These are phyloP conservation scores for Peribatodes rhomboidaria DNA, from an alignment of 2,888 invertebrate species.

Conservation along the genomic window DNA sequence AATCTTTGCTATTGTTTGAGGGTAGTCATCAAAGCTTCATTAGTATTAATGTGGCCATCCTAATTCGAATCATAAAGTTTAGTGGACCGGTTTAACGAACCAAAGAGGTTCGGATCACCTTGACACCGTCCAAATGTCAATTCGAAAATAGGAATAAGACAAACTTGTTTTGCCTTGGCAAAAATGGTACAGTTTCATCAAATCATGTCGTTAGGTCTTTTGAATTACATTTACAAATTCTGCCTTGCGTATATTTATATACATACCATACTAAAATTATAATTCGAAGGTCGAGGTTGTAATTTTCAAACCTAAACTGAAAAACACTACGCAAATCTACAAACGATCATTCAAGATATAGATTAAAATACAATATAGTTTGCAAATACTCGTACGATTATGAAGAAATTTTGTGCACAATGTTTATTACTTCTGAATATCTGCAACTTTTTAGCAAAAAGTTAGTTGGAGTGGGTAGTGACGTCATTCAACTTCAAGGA, in stretches of 20 bases:
- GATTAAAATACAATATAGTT: not conserved
- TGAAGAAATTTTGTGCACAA: not conserved
- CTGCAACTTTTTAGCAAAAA: constrained; percentile 32
- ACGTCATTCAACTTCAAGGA: constrained; percentile 54
- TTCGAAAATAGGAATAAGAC: constrained; percentile 44
- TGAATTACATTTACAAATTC: not conserved
- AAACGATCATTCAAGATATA: not conserved
- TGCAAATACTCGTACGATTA: not conserved
- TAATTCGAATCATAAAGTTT: constrained; percentile 41
- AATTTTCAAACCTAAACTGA: not conserved
- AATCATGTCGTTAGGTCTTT: constrained; percentile 17
- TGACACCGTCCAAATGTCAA: constrained; percentile 66
- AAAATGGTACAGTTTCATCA: constrained; percentile 37
- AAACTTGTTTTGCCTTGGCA: constrained; percentile 36
- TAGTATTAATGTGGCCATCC: constrained; percentile 36
- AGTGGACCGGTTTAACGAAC: constrained; percentile 61
- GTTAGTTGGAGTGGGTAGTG: constrained; percentile 45
- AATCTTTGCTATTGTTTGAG: constrained; percentile 21
- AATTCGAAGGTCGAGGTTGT: constrained; percentile 10
- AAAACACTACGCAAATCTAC: not conserved
- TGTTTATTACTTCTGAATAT: constrained; percentile 22
- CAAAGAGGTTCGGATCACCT: constrained; percentile 61
- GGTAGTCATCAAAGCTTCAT: constrained; percentile 17
- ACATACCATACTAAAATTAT: constrained; percentile 5
- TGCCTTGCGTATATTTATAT: not conserved